Evolutionary conservation across 2,797 vertebrate genomes (phyloP).

Genomic region (Siniperca undulata): DNA sequence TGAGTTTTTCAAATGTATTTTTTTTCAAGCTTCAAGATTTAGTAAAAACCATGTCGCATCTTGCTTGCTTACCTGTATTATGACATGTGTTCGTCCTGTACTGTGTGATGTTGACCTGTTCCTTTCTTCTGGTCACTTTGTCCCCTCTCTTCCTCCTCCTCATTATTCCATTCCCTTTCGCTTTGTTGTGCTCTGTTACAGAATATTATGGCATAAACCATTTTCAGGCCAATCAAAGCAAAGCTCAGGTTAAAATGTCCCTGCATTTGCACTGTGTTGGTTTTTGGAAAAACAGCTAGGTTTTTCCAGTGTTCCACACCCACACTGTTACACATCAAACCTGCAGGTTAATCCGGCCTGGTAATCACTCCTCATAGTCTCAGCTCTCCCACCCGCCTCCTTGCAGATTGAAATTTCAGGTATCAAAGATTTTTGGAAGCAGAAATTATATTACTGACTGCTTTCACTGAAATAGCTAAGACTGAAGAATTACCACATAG

Average conservation of each 20-base stretch:
- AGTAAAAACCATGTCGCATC: too few relatives aligned
- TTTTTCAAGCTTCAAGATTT: neutral
- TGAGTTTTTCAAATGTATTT: too few relatives aligned
- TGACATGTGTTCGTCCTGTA: neutral
- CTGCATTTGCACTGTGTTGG: neutral
- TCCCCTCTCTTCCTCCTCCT: neutral
- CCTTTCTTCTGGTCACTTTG: neutral
- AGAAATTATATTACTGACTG: neutral
- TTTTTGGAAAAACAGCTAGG: neutral
- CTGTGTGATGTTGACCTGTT: slow-evolving; percentile 19
- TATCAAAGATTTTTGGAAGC: neutral
- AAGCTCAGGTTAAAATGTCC: slow-evolving; percentile 32
- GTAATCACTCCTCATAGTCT: neutral
- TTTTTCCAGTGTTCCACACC: slow-evolving; percentile 19
- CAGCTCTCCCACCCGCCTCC: neutral
- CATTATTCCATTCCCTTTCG: neutral
- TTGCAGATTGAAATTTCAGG: neutral
- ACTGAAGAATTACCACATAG: neutral
- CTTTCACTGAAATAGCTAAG: neutral
- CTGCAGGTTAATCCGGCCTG: slow-evolving; percentile 27
- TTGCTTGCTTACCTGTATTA: neutral
- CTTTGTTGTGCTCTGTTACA: neutral
- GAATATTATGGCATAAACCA: slow-evolving; percentile 1
- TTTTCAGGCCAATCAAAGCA: neutral
- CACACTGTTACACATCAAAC: neutral